These are phyloP conservation scores for Larimichthys polyactis DNA, from an alignment of 2,113 vertebrate species.

Conservation along the genomic window DNA sequence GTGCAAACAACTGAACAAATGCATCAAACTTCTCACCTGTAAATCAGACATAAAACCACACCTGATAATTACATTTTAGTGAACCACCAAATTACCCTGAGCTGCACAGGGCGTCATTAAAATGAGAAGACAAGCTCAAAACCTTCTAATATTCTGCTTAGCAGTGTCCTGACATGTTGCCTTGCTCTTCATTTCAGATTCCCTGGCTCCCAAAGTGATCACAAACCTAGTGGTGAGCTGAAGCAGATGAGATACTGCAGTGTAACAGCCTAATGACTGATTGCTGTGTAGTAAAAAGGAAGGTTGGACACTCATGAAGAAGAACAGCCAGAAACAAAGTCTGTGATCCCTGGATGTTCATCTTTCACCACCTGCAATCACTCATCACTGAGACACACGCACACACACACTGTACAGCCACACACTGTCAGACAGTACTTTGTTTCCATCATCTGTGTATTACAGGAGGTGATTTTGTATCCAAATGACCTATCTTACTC, in stretches of 20 bases:
- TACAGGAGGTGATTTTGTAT: not conserved
- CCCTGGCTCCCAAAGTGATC: not conserved
- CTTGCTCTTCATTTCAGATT: not conserved
- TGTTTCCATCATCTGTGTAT: not conserved
- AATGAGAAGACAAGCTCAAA: not conserved
- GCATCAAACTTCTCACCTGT: not conserved
- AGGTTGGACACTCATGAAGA: not conserved
- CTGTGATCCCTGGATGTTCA: slow-evolving; percentile 4
- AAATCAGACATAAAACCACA: not conserved
- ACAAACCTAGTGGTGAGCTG: not conserved
- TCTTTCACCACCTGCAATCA: slow-evolving; percentile 8
- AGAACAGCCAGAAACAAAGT: not conserved
- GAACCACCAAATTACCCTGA: not conserved
- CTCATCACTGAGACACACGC: slow-evolving; percentile 2
- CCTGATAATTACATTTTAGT: not conserved
- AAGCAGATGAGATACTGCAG: not conserved
- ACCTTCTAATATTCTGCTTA: not conserved
- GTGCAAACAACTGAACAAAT: not conserved
- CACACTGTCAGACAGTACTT: not conserved
- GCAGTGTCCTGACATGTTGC: not conserved
- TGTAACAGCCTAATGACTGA: not conserved
- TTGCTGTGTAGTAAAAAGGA: not conserved
- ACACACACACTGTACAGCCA: not conserved
- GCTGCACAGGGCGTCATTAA: not conserved
- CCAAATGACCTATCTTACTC: not conserved